phyloP scores from a whole-genome alignment of 2,113 vertebrate species.

The Oriolus oriolus region DNA sequence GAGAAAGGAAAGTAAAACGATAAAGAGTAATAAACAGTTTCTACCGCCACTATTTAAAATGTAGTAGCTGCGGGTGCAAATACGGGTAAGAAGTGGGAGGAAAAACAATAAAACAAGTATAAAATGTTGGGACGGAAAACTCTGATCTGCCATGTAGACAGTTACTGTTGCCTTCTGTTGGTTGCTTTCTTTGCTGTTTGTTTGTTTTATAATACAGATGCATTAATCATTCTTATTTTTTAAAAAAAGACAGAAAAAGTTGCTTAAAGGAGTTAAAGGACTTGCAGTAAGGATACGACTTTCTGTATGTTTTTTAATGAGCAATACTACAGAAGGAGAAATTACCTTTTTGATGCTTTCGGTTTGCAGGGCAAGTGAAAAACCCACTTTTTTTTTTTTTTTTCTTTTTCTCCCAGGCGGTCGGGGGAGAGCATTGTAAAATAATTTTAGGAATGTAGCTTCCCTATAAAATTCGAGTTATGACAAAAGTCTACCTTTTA shows the following conservation, averaged over 20 bases:
- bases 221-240: background rate
- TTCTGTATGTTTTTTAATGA: conserved; percentile 52
- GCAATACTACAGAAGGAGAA: conserved; percentile 21
- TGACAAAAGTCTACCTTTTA: conserved; percentile 72
- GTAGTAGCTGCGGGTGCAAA: background rate
- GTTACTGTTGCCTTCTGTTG: background rate
- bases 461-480: conserved; percentile 69
- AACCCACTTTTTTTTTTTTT: background rate
- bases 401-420: background rate
- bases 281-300: conserved; percentile 39
- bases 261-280: conserved; percentile 53
- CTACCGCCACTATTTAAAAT: background rate
- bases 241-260: conserved; percentile 27
- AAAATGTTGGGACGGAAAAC: background rate
- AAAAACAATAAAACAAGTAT: background rate
- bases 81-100: background rate
- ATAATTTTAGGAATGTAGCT: conserved; percentile 64
- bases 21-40: background rate
- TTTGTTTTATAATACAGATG: background rate
- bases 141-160: background rate
- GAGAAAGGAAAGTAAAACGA: background rate
- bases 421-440: conserved; percentile 31
- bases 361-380: conserved; percentile 39
- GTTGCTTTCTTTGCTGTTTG: background rate
- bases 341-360: conserved; percentile 44